phyloP scores from a whole-genome alignment of 1,140 invertebrate genomes.

The Elymnias hypermnestra region DNA sequence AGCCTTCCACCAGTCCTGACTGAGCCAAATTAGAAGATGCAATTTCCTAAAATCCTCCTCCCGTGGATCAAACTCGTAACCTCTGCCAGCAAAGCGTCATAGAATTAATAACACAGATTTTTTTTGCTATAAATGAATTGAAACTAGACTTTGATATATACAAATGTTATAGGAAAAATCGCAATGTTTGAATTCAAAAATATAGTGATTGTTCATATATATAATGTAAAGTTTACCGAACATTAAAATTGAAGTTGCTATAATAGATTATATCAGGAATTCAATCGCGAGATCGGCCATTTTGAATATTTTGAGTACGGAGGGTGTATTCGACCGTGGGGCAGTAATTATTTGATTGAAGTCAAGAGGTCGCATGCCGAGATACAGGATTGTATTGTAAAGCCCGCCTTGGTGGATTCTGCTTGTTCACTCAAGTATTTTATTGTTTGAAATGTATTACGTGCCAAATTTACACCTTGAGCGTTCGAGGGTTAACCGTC shows the following conservation, averaged over 20 bases:
- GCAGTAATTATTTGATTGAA: slow-evolving; percentile 74
- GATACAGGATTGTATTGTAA: slow-evolving; percentile 57
- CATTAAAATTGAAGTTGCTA: slow-evolving; percentile 7
- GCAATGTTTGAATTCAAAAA: no score
- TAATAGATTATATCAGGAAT: slow-evolving; percentile 45
- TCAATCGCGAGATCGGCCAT: slow-evolving; percentile 51
- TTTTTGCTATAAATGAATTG: no score
- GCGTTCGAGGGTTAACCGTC: slow-evolving; percentile 63
- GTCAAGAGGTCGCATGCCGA: slow-evolving; percentile 69
- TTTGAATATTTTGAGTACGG: slow-evolving; percentile 60
- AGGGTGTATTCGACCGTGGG: slow-evolving; percentile 58
- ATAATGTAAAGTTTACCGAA: slow-evolving; percentile 6
- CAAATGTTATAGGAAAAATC: no score
- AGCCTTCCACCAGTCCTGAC: no score
- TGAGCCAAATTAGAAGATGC: no score
- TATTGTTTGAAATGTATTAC: slow-evolving; percentile 48
- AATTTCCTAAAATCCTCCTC: no score
- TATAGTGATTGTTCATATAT: no score
- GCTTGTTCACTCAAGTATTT: slow-evolving; percentile 41
- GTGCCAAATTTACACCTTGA: slow-evolving; percentile 59
- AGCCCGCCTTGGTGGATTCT: slow-evolving; percentile 42
- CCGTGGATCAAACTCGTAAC: no score
- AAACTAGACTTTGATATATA: no score
- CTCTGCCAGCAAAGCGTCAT: no score
- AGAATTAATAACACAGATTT: no score